Evolutionary conservation across 2,888 invertebrate genomes (phyloP), one percentile per base, ranked within the genome.

Genomic region (Nezara viridula): DNA sequence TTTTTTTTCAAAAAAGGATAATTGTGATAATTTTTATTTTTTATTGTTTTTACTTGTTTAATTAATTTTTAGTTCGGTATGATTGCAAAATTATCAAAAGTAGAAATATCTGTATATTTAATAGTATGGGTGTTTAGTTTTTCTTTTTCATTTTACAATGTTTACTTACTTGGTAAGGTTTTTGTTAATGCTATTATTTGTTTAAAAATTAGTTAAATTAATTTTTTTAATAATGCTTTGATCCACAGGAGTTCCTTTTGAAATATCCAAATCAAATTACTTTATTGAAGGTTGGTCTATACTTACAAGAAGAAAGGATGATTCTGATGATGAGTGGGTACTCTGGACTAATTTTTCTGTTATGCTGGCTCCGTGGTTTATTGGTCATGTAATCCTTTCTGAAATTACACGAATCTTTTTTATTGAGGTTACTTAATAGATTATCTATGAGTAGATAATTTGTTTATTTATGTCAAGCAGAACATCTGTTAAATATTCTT

Each of bases 301-400:
- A 12, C 47, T 81, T 50, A 27, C 55, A 32, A 85, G 90, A 24
- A 55, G 94, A 90, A 94, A 94, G 93, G 96, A 96, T 93, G 93
- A 93, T 44, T 94, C 96, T 37, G 96, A 96, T 93, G 93, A 94
- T 92, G 96, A 96, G 93, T 96, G 96, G 96, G 94, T 93, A 92
- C 93, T 94, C 89, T 95, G 95, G 94, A 94, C 94, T 91, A 94
- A 93, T 91, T 94, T 94, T 89, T 92, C 95, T 88, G 92, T 93
- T 85, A 93, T 88, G 40, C 90, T 92, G 90, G 92, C 95, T 92
- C 94, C 94, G 88, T 95, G 95, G 94, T 92, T 95, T 90, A 91
- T 94, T 90, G 89, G 94, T 47, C 95, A 96, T 91, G 93, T 95
- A 91, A 44, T 94, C 86, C 91, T 94, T 89, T 94, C 95, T 52